Conservation (phyloP, 2,888 invertebrate species). For the Antheraea assamensis region DNA sequence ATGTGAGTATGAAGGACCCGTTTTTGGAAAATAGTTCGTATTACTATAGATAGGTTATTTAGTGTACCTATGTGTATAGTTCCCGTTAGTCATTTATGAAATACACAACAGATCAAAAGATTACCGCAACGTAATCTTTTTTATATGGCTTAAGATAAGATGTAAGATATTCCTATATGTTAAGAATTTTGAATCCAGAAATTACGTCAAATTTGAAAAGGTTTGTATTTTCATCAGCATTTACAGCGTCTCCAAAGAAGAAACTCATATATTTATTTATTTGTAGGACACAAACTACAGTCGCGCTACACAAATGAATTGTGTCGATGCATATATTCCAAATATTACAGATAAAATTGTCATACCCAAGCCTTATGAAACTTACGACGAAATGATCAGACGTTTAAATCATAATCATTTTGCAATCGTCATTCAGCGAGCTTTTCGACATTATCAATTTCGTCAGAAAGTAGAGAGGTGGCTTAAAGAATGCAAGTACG, state of each 20-base stretch:
- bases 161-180: background rate
- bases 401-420: conserved; percentile 81
- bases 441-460: conserved; percentile 82
- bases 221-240: background rate
- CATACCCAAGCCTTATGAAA: conserved; percentile 84
- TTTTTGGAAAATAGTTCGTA: background rate
- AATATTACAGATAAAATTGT: conserved; percentile 84
- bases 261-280: background rate
- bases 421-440: conserved; percentile 85
- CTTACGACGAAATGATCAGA: conserved; percentile 82
- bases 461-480: conserved; percentile 64
- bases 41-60: background rate
- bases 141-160: too few relatives aligned
- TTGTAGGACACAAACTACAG: conserved; percentile 79
- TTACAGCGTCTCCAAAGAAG: background rate
- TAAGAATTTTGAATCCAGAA: background rate
- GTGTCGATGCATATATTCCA: conserved; percentile 81
- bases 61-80: background rate
- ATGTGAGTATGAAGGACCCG: conserved; percentile 53
- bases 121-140: background rate
- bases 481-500: conserved; percentile 69
- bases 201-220: background rate
- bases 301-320: conserved; percentile 84
- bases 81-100: background rate
- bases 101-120: background rate